These are phyloP conservation scores for Phyllotreta striolata DNA, from an alignment of 2,888 invertebrate species.

Conservation along the genomic window DNA sequence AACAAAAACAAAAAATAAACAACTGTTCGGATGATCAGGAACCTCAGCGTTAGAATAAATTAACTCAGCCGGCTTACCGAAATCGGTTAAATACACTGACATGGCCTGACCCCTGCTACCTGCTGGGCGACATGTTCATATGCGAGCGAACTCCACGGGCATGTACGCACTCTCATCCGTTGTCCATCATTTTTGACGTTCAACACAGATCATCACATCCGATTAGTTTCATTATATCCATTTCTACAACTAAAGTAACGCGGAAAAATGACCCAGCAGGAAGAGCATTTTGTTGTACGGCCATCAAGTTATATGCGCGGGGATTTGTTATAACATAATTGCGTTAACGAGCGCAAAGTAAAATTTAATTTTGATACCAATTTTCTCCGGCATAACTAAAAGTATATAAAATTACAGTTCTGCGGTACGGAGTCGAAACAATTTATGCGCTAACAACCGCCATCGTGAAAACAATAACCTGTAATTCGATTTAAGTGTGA, in stretches of 20 bases:
- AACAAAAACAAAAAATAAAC: too few relatives aligned
- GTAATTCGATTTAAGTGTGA: slow-evolving; percentile 19
- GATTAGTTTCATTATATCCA: slow-evolving; percentile 47
- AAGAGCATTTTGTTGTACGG: too few relatives aligned
- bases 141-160: slow-evolving; percentile 43
- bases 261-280: not conserved
- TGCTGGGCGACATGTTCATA: slow-evolving; percentile 46
- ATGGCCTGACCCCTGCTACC: slow-evolving; percentile 39
- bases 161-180: slow-evolving; percentile 47
- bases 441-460: slow-evolving; percentile 13
- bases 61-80: too few relatives aligned
- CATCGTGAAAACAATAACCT: slow-evolving; percentile 19
- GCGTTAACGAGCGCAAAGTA: slow-evolving; percentile 6
- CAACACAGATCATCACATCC: slow-evolving; percentile 44
- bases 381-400: slow-evolving; percentile 8
- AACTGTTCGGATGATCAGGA: too few relatives aligned
- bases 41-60: too few relatives aligned
- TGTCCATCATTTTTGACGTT: slow-evolving; percentile 46
- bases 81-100: not conserved
- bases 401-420: slow-evolving; percentile 17
- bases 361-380: slow-evolving; percentile 15
- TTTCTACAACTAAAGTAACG: slow-evolving; percentile 17
- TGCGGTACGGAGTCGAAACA: slow-evolving; percentile 8
- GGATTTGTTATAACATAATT: not conserved
- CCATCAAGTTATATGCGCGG: too few relatives aligned